Conservation (phyloP, 2,113 vertebrate species). For the Danionella cerebrum region DNA sequence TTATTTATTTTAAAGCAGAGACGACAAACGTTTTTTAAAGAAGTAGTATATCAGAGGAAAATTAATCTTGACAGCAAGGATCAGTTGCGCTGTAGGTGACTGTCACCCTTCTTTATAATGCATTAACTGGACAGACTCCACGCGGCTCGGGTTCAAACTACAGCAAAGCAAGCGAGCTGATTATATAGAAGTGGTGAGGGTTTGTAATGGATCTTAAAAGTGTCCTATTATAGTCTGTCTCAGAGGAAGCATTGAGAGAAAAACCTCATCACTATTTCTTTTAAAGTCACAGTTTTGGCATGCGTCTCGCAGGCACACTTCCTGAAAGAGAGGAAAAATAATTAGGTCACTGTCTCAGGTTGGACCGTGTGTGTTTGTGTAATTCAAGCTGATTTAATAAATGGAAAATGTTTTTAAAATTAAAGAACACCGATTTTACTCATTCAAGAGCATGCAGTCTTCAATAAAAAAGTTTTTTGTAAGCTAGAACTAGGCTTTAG, state of each 20-base stretch:
- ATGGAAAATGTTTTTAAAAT: too few species aligned
- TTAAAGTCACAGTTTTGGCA: slow-evolving; percentile 23
- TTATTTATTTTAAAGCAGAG: background rate
- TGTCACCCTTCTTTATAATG: slow-evolving; percentile 57
- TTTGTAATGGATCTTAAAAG: slow-evolving; percentile 18
- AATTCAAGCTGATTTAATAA: too few species aligned
- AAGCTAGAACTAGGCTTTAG: too few species aligned
- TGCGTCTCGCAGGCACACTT: slow-evolving; percentile 2
- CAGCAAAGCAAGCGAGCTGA: slow-evolving; percentile 24
- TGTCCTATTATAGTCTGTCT: slow-evolving; percentile 21
- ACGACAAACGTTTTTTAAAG: slow-evolving; percentile 12
- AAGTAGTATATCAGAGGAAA: slow-evolving; percentile 31
- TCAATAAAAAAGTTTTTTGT: too few species aligned
- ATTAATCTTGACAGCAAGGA: slow-evolving; percentile 28
- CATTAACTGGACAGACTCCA: slow-evolving; percentile 40
- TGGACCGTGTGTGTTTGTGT: too few species aligned
- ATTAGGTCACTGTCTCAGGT: slow-evolving; percentile 39
- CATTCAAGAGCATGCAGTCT: too few species aligned
- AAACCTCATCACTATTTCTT: slow-evolving; percentile 39
- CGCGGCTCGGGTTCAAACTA: slow-evolving; percentile 42
- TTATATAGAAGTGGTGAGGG: slow-evolving; percentile 21
- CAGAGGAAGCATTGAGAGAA: slow-evolving; percentile 26
- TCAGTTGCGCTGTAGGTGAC: slow-evolving; percentile 36
- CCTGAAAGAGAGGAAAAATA: slow-evolving; percentile 33
- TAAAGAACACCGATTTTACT: too few species aligned